These are phyloP conservation scores for Diadumene lineata DNA, from an alignment of 92 coral and sea anemone genomes.

Conservation along the genomic window DNA sequence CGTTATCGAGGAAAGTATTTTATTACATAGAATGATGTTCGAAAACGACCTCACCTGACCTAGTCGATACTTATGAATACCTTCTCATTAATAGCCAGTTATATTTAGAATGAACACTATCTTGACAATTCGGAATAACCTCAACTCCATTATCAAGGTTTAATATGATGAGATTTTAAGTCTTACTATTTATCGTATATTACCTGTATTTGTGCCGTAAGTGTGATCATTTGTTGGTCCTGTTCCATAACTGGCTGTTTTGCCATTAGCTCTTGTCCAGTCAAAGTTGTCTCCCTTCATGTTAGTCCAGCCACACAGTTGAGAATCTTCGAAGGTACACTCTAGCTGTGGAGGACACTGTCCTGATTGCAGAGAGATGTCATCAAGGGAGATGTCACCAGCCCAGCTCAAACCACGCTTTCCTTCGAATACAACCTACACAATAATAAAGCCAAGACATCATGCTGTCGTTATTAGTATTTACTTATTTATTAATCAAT, in stretches of 20 bases:
- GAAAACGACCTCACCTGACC: too few species aligned
- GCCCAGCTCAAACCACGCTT: conserved; percentile 81
- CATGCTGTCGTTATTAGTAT: too few species aligned
- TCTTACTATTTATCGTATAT: too few species aligned
- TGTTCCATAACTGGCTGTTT: conserved; percentile 79
- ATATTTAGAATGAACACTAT: too few species aligned
- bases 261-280: conserved; percentile 91
- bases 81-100: too few species aligned
- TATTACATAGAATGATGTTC: too few species aligned
- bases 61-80: too few species aligned
- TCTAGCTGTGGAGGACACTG: conserved; percentile 77
- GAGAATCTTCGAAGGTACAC: conserved; percentile 80
- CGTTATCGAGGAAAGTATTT: too few species aligned
- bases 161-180: too few species aligned
- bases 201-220: conserved; percentile 74
- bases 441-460: not conserved
- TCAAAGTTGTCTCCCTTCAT: conserved; percentile 93
- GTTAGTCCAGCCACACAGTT: conserved; percentile 87
- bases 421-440: conserved; percentile 90
- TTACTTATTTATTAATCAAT: too few species aligned
- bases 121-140: too few species aligned
- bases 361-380: conserved; percentile 79
- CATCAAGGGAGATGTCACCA: conserved; percentile 92
- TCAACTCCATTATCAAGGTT: too few species aligned
- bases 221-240: conserved; percentile 91